Conservation (phyloP, 2,797 vertebrate species). For the Psittacula echo region DNA sequence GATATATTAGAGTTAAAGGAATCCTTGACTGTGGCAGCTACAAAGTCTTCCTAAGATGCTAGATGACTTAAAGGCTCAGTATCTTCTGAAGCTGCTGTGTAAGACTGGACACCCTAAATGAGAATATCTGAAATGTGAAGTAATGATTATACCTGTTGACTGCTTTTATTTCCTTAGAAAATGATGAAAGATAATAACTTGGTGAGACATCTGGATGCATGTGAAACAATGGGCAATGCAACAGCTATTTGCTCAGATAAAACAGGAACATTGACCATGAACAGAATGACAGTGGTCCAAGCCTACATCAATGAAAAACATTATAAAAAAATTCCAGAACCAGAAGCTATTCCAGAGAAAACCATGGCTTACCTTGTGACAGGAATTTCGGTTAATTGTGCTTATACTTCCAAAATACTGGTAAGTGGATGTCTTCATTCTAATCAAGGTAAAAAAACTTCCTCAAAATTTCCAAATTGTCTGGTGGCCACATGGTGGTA, state of each 20-base stretch:
- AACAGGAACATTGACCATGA: conserved; percentile 98
- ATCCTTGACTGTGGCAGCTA: neutral
- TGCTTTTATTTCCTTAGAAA: conserved; percentile 85
- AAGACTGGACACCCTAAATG: neutral
- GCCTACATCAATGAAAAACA: conserved; percentile 91
- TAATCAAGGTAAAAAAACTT: neutral
- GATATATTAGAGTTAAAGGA: neutral
- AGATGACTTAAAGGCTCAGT: neutral
- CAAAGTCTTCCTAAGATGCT: neutral
- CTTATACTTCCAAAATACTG: conserved; percentile 99
- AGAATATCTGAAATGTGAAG: conserved; percentile 16
- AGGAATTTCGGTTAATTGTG: conserved; percentile 97
- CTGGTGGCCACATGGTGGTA: neutral
- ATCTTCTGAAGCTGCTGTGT: neutral
- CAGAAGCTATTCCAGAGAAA: conserved; percentile 88
- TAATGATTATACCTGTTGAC: conserved; percentile 1
- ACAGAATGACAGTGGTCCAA: conserved; percentile 98
- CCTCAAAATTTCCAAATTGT: neutral
- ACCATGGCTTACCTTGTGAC: conserved; percentile 89
- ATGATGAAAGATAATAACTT: conserved; percentile 99
- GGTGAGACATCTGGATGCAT: conserved; percentile 97
- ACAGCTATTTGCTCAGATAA: conserved; percentile 99
- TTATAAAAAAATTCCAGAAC: conserved; percentile 91
- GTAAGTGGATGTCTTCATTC: conserved; percentile 76
- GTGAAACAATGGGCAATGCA: conserved; percentile 99